Conservation (phyloP, 2,888 invertebrate genomes). For the Chloroclysta siterata region DNA sequence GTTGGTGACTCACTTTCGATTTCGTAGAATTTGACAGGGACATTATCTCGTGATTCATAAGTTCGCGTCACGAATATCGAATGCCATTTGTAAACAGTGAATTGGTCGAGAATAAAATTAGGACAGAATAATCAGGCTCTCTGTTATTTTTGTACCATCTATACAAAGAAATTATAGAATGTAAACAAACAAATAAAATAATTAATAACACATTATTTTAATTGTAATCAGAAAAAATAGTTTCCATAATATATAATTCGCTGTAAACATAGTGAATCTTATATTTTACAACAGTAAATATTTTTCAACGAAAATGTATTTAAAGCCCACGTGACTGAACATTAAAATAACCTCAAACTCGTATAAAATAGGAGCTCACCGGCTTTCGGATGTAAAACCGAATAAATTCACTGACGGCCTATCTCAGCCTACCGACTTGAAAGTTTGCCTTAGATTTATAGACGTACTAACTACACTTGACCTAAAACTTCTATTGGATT, state of each 20-base stretch:
- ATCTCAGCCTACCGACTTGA: constrained; percentile 48
- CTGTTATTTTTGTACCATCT: neutral
- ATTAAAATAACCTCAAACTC: constrained; percentile 35
- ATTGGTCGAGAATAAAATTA: constrained; percentile 19
- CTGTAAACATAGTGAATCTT: too few relatives aligned
- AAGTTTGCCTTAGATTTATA: constrained; percentile 54
- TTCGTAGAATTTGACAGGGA: constrained; percentile 37
- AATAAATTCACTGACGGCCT: constrained; percentile 45
- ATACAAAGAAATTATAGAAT: neutral
- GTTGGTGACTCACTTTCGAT: constrained; percentile 41
- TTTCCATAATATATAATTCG: too few relatives aligned
- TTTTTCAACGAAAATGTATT: constrained; percentile 5
- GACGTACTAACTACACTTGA: constrained; percentile 55
- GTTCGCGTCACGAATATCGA: constrained; percentile 43
- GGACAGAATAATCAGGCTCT: neutral
- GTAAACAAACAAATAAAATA: constrained; percentile 10
- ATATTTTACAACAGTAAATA: neutral
- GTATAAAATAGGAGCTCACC: constrained; percentile 45
- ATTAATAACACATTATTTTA: constrained; percentile 2
- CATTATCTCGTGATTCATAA: constrained; percentile 44
- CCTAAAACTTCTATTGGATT: constrained; percentile 51
- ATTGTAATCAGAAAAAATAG: neutral
- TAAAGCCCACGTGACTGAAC: constrained; percentile 33
- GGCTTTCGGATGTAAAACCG: constrained; percentile 45
- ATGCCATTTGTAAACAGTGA: constrained; percentile 32